These are phyloP conservation scores for Tokudaia tokunoshimensis DNA, from an alignment of 2,797 vertebrate species.

Conservation along the genomic window DNA sequence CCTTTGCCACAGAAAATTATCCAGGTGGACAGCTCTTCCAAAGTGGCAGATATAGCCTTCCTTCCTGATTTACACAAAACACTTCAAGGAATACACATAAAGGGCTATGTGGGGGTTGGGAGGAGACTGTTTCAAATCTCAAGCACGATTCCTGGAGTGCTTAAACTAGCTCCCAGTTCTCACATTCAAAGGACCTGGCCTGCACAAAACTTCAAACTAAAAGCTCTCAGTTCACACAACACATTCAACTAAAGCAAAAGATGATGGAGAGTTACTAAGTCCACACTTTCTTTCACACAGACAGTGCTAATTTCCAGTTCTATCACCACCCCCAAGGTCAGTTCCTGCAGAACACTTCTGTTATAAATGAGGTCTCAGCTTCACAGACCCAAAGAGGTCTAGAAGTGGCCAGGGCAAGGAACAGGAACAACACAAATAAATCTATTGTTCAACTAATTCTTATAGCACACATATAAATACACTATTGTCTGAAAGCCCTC, in stretches of 20 bases:
- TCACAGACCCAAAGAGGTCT: neutral
- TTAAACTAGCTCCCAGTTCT: constrained; percentile 30
- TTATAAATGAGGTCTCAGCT: neutral
- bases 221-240: constrained; percentile 51
- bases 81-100: neutral
- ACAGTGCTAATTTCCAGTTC: neutral
- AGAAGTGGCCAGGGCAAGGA: neutral
- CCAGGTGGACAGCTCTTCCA: neutral
- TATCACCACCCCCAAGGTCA: constrained; percentile 30
- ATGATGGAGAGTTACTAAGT: neutral
- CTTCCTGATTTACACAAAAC: constrained; percentile 59
- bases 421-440: neutral
- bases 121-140: neutral
- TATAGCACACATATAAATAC: neutral
- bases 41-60: neutral
- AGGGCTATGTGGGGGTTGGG: neutral
- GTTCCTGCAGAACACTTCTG: neutral
- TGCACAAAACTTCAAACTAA: constrained; percentile 55
- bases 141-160: constrained; percentile 23
- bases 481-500: neutral
- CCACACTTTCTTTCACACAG: neutral
- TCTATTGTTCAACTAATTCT: neutral
- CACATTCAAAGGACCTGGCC: constrained; percentile 27
- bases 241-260: neutral
- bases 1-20: neutral